These are phyloP conservation scores for Hemichromis elongatus DNA, from an alignment of 2,113 vertebrate genomes.

Conservation along the genomic window DNA sequence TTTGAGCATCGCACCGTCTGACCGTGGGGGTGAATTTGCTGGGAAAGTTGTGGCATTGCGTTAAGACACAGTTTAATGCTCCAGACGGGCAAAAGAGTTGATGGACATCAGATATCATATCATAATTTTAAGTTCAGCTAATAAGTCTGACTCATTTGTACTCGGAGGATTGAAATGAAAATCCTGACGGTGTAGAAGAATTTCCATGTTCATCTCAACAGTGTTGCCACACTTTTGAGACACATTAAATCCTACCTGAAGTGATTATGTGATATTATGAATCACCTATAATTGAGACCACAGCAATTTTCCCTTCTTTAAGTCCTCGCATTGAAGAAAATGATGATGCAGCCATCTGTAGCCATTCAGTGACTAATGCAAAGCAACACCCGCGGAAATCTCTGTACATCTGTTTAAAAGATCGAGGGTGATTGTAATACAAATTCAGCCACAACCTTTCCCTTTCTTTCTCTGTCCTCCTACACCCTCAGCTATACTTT, in stretches of 20 bases:
- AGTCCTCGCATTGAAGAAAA: not conserved
- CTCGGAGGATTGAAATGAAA: not conserved
- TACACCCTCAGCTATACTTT: constrained; percentile 15
- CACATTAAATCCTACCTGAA: too few relatives aligned
- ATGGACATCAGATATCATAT: not conserved
- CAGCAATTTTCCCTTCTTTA: not conserved
- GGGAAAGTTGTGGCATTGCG: not conserved
- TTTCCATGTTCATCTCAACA: not conserved
- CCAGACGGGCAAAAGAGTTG: not conserved
- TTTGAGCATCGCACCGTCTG: not conserved
- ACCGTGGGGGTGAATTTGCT: not conserved
- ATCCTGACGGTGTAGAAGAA: not conserved
- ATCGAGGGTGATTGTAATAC: not conserved
- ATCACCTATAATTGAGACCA: not conserved
- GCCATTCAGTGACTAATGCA: not conserved
- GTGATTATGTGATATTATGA: not conserved
- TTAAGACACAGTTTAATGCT: not conserved
- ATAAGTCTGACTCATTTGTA: not conserved
- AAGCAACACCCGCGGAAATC: not conserved
- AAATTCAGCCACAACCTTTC: not conserved
- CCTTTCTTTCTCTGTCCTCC: constrained; percentile 14
- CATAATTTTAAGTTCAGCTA: not conserved
- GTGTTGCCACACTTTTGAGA: too few relatives aligned
- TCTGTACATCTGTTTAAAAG: constrained; percentile 20
- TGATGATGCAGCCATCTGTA: not conserved